Evolutionary conservation across 2,797 vertebrate species (phyloP).

Genomic region (Acanthurus tractus): DNA sequence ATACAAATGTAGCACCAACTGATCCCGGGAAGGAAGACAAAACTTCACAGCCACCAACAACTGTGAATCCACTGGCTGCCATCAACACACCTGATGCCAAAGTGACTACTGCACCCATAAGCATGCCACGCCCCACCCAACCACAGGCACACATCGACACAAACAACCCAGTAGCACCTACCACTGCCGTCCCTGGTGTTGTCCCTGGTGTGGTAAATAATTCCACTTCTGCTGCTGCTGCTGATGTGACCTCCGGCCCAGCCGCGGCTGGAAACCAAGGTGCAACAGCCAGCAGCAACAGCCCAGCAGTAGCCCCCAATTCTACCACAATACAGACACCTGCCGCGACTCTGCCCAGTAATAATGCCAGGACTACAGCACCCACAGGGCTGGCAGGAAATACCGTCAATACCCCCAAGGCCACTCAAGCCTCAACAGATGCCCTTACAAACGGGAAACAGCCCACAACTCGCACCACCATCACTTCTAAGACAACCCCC

Average conservation of each 20-base stretch:
- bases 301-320: fast-evolving
- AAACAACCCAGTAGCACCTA: fast-evolving
- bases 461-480: fast-evolving
- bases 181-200: fast-evolving
- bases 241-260: fast-evolving
- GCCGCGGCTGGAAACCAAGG: fast-evolving
- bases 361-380: fast-evolving
- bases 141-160: fast-evolving
- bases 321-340: fast-evolving
- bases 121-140: fast-evolving
- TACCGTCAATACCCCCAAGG: too few species aligned
- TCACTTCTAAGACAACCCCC: fast-evolving
- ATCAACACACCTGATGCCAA: fast-evolving
- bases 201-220: fast-evolving
- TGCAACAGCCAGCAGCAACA: fast-evolving
- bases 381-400: fast-evolving
- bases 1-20: fast-evolving
- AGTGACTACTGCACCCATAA: fast-evolving
- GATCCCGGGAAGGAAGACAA: fast-evolving
- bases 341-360: fast-evolving
- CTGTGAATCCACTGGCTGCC: fast-evolving
- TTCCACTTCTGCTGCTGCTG: fast-evolving
- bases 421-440: fast-evolving
- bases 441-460: fast-evolving
- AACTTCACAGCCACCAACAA: fast-evolving